phyloP scores from a whole-genome alignment of 2,797 vertebrate genomes.

The Odontamblyopus lacepedii region DNA sequence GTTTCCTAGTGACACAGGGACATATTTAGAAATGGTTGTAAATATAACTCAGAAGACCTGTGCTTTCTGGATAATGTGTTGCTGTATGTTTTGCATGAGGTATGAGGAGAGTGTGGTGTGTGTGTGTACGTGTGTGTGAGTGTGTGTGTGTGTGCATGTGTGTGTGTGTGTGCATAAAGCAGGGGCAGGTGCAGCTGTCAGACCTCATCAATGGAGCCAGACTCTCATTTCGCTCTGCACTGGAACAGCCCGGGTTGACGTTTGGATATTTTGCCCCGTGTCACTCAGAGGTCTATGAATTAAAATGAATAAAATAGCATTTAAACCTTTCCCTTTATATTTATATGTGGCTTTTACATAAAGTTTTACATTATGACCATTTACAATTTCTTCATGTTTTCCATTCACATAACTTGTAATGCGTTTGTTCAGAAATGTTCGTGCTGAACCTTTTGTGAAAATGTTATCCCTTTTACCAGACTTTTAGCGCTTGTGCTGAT shows the following conservation, averaged over 20 bases:
- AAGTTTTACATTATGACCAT: too few species aligned
- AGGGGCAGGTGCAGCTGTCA: constrained; percentile 46
- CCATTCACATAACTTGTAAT: background rate
- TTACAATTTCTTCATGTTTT: too few species aligned
- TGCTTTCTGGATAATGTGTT: constrained; percentile 44
- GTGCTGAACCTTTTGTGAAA: background rate
- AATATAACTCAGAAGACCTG: constrained; percentile 1
- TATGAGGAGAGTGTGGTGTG: background rate
- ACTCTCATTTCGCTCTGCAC: constrained; percentile 45
- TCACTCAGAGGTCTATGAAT: background rate
- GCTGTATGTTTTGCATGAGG: constrained; percentile 46
- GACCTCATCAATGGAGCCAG: constrained; percentile 34
- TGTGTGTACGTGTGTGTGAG: constrained; percentile 24
- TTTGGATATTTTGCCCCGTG: constrained; percentile 22
- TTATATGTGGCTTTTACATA: too few species aligned
- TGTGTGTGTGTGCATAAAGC: constrained; percentile 45
- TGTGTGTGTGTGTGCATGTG: too few species aligned
- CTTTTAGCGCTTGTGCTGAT: background rate
- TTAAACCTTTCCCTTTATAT: too few species aligned
- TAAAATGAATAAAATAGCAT: constrained; percentile 21
- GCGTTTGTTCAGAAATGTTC: background rate
- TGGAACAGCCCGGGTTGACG: constrained; percentile 34
- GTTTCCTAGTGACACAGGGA: background rate
- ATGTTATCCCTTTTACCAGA: background rate
- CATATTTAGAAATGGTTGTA: constrained; percentile 4